Conservation (phyloP, 2,113 vertebrate genomes). For the Eurystomus gularis region DNA sequence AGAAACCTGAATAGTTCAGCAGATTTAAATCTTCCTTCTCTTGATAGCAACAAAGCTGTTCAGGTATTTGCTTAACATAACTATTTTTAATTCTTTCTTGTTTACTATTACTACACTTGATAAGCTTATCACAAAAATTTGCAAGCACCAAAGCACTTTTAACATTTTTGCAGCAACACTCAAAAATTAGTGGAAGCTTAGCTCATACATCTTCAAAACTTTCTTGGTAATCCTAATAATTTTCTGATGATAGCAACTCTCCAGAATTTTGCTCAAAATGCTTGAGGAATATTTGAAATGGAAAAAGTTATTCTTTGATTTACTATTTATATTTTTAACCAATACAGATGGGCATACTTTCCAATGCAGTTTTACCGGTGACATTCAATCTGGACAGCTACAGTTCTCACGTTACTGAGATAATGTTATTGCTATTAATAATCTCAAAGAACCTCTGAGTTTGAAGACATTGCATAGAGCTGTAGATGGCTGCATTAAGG, state of each 20-base stretch:
- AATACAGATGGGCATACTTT: neutral
- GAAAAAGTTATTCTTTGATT: neutral
- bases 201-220: neutral
- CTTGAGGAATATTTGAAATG: neutral
- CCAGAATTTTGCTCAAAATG: neutral
- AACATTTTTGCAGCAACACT: neutral
- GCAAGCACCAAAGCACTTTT: neutral
- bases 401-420: neutral
- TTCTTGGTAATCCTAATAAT: neutral
- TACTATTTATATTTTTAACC: slow-evolving; percentile 34
- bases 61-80: neutral
- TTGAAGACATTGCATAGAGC: neutral
- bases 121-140: neutral
- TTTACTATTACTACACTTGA: neutral
- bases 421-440: slow-evolving; percentile 28
- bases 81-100: neutral
- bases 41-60: neutral
- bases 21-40: neutral
- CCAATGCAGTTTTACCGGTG: neutral
- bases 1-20: neutral
- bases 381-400: neutral
- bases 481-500: neutral
- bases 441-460: neutral
- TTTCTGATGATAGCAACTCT: neutral
- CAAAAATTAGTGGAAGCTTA: neutral